These are phyloP conservation scores for Dicycla oo DNA, from an alignment of 2,888 invertebrate species.

Conservation along the genomic window DNA sequence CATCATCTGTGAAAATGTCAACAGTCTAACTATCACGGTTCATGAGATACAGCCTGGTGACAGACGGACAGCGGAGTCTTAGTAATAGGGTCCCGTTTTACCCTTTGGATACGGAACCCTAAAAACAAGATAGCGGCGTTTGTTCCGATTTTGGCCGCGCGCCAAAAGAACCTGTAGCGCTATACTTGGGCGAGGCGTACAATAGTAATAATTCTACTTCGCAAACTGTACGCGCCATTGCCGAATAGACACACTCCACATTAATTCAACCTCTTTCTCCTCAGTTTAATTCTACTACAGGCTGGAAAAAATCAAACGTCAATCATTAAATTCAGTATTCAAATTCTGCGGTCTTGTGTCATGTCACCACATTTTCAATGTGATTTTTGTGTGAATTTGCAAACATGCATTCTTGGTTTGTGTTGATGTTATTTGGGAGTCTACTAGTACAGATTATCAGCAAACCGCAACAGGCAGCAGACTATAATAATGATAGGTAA, in stretches of 20 bases:
- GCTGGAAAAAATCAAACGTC: slow-evolving; percentile 47
- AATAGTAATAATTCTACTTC: neutral
- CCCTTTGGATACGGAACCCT: too few species aligned
- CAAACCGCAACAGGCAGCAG: slow-evolving; percentile 71
- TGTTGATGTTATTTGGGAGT: slow-evolving; percentile 65
- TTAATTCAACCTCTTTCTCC: slow-evolving; percentile 21
- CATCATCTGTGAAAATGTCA: too few species aligned
- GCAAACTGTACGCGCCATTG: neutral
- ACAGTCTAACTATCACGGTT: too few species aligned
- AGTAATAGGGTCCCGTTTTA: too few species aligned
- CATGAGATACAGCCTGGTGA: too few species aligned
- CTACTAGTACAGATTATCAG: slow-evolving; percentile 58
- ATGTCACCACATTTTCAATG: slow-evolving; percentile 68
- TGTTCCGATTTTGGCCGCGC: neutral
- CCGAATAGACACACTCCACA: neutral
- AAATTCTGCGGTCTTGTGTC: slow-evolving; percentile 59
- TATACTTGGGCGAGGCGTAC: too few species aligned
- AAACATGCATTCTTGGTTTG: slow-evolving; percentile 72
- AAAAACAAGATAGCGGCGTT: neutral
- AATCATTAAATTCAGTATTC: slow-evolving; percentile 60
- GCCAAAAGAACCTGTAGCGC: too few species aligned
- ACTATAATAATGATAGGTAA: slow-evolving; percentile 74
- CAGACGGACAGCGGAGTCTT: too few species aligned
- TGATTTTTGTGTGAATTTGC: slow-evolving; percentile 62
- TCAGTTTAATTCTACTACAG: slow-evolving; percentile 33